Percentiles rank a stretch among this genome's conserved stretches.
Evolutionary conservation across 2,113 vertebrate species (phyloP).

Genomic region (Sorex fumeus): DNA sequence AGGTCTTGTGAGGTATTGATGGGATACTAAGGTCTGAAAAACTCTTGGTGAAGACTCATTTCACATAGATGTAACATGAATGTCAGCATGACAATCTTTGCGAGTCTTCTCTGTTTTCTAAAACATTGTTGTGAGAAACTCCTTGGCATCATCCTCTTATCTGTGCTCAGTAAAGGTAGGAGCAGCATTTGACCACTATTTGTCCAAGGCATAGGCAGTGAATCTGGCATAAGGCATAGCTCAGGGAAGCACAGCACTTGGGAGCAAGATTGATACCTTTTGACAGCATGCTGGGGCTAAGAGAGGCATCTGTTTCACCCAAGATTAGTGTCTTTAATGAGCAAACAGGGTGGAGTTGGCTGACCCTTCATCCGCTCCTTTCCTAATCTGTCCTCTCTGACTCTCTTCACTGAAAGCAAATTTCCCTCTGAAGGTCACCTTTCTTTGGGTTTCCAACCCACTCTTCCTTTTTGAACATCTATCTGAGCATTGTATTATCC

Average conservation of each 20-base stretch:
- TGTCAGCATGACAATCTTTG: not conserved
- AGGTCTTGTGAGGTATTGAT: not conserved
- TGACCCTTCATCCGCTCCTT: not conserved
- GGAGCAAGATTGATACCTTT: not conserved
- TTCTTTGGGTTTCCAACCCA: conserved; percentile 52
- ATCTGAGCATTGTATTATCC: conserved; percentile 54
- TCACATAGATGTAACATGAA: no score
- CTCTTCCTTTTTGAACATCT: not conserved
- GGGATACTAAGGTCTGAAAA: not conserved
- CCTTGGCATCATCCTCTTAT: not conserved
- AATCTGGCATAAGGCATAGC: not conserved
- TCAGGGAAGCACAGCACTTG: not conserved
- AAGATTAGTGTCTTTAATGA: not conserved
- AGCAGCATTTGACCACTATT: not conserved
- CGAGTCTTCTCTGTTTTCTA: not conserved
- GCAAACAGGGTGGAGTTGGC: not conserved
- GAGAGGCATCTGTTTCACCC: not conserved
- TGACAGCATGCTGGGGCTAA: not conserved
- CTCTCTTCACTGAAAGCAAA: conserved; percentile 8
- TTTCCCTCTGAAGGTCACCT: conserved; percentile 66
- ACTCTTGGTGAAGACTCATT: not conserved
- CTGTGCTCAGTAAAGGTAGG: not conserved
- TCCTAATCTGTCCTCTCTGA: not conserved
- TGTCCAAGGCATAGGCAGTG: not conserved
- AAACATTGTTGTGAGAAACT: not conserved